Percentiles rank a stretch among this genome's conserved stretches.
phyloP scores from a whole-genome alignment of 2,888 invertebrate genomes.

The Adela reaumurella region DNA sequence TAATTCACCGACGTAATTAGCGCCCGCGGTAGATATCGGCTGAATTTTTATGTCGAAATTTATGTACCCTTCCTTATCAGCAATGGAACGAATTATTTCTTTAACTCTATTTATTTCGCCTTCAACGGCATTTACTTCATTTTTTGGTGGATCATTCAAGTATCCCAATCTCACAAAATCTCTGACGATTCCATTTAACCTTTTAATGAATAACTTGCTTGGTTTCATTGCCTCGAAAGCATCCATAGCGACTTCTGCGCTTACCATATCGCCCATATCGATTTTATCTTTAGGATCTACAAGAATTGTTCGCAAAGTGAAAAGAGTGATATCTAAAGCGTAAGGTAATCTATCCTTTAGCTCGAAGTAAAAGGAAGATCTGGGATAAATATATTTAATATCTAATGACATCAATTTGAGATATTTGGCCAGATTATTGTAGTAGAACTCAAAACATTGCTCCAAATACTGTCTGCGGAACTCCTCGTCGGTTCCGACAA shows the following conservation, averaged over 20 bases:
- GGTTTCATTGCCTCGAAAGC: neutral
- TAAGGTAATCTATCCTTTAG: neutral
- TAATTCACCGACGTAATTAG: neutral
- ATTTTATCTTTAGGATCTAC: neutral
- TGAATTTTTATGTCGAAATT: neutral
- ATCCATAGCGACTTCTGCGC: neutral
- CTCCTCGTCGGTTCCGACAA: slow-evolving; percentile 9
- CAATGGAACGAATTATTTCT: neutral
- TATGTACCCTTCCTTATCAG: neutral
- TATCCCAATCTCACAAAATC: neutral
- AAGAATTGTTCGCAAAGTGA: neutral
- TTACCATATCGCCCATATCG: neutral
- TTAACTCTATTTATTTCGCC: no score
- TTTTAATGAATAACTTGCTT: neutral
- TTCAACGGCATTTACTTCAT: no score
- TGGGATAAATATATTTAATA: neutral
- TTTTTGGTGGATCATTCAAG: no score
- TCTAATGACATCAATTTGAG: neutral
- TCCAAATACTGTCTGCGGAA: slow-evolving; percentile 7
- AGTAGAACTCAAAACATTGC: slow-evolving; percentile 4
- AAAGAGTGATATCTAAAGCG: neutral
- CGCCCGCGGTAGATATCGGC: neutral
- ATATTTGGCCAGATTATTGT: neutral
- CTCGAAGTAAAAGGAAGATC: neutral
- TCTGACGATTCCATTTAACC: neutral